Percentiles rank a stretch among this genome's conserved stretches.
Evolutionary conservation across 2,113 vertebrate genomes (phyloP).

Genomic region (Cynoglossus semilaevis): DNA sequence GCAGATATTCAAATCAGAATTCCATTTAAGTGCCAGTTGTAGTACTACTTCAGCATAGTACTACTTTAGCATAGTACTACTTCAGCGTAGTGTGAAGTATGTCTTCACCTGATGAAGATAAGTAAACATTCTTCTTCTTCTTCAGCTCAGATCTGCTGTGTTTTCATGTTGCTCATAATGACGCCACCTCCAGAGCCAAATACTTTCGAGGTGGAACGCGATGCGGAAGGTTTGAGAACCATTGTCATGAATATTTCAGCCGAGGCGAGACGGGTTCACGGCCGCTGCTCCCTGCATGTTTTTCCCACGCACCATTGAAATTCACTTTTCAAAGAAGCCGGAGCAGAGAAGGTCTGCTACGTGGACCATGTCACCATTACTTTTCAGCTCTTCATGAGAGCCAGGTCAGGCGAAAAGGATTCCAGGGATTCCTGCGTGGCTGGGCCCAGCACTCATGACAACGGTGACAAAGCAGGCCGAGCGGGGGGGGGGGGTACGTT

Average conservation of each 20-base stretch:
- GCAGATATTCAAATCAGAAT: too few species aligned
- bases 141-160: too few species aligned
- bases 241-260: conserved; percentile 20
- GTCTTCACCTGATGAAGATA: too few species aligned
- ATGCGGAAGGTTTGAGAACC: too few species aligned
- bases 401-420: conserved; percentile 64
- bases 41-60: too few species aligned
- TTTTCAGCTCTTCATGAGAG: conserved; percentile 43
- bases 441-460: conserved; percentile 64
- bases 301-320: conserved; percentile 29
- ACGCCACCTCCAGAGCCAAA: too few species aligned
- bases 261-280: neutral
- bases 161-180: too few species aligned
- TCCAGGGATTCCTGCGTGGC: conserved; percentile 69
- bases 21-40: too few species aligned
- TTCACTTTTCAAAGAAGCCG: conserved; percentile 37
- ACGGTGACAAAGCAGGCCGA: conserved; percentile 68
- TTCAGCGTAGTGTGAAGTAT: too few species aligned
- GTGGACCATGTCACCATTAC: conserved; percentile 58
- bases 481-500: conserved; percentile 14
- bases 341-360: conserved; percentile 11
- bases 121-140: too few species aligned
- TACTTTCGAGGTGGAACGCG: too few species aligned
- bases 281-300: neutral
- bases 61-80: too few species aligned